phyloP scores from a whole-genome alignment of 2,113 vertebrate species.

The Elaphurus davidianus region DNA sequence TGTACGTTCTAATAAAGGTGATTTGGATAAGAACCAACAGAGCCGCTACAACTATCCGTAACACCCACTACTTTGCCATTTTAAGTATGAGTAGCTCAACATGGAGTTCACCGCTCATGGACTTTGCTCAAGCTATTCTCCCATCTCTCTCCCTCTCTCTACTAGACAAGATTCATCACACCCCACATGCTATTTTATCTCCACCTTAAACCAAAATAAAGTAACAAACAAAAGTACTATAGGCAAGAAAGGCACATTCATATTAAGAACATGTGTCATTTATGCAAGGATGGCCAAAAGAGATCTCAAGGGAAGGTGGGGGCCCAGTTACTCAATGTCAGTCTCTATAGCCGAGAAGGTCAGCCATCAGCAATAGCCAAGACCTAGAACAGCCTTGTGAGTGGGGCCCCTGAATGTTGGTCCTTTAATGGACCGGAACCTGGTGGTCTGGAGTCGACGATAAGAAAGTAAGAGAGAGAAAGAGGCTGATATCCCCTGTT shows the following conservation, averaged over 20 bases:
- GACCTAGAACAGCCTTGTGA: neutral
- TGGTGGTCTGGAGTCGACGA: too few species aligned
- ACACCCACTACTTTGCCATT: neutral
- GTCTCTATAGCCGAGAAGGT: neutral
- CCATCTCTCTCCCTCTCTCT: neutral
- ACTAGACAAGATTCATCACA: neutral
- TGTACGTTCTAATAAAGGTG: neutral
- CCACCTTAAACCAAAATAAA: neutral
- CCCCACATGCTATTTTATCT: neutral
- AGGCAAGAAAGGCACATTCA: neutral
- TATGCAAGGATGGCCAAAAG: neutral
- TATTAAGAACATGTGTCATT: neutral
- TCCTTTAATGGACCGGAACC: too few species aligned
- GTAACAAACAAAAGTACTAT: neutral
- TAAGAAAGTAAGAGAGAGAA: too few species aligned
- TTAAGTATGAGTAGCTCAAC: neutral
- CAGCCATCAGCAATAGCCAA: neutral
- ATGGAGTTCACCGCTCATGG: neutral
- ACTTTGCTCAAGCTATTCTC: neutral
- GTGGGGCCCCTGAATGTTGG: too few species aligned
- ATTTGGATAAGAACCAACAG: neutral
- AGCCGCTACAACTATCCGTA: neutral
- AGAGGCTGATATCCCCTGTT: too few species aligned
- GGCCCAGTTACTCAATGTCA: neutral
- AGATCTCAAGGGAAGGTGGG: fast-evolving